phyloP scores from a whole-genome alignment of 2,113 vertebrate species.

The Notothenia coriiceps region DNA sequence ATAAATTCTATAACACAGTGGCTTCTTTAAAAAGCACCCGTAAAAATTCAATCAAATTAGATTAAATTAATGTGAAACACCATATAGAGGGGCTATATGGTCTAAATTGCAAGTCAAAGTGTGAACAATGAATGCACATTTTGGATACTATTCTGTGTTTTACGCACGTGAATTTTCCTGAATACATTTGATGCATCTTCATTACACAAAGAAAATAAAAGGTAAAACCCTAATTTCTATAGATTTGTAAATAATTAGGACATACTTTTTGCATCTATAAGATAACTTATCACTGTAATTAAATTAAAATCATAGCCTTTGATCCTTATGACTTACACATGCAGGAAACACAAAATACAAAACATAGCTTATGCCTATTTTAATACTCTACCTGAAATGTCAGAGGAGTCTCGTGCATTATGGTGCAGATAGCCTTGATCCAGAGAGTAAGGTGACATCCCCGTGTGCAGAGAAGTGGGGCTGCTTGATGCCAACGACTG shows the following conservation, averaged over 20 bases:
- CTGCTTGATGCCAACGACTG: conserved; percentile 87
- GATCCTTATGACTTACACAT: too few relatives aligned
- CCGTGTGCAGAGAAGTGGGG: conserved; percentile 87
- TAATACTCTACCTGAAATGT: conserved; percentile 90
- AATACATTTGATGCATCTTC: neutral
- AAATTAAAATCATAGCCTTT: too few relatives aligned
- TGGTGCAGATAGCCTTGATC: conserved; percentile 95
- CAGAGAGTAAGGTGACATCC: conserved; percentile 90
- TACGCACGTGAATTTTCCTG: neutral
- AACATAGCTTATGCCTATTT: neutral
- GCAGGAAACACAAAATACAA: neutral
- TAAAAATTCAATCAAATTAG: neutral
- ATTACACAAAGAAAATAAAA: neutral
- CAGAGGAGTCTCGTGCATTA: conserved; percentile 86
- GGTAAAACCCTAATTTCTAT: neutral
- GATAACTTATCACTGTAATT: neutral
- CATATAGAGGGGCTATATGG: neutral
- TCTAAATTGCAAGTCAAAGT: neutral
- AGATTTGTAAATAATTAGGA: neutral
- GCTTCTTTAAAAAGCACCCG: neutral
- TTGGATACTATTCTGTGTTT: too few relatives aligned
- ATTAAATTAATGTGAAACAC: neutral
- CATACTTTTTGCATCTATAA: neutral
- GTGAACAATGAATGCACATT: neutral
- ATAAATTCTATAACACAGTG: neutral